Conservation (phyloP, 2,888 invertebrate genomes). For the Limnephilus lunatus region DNA sequence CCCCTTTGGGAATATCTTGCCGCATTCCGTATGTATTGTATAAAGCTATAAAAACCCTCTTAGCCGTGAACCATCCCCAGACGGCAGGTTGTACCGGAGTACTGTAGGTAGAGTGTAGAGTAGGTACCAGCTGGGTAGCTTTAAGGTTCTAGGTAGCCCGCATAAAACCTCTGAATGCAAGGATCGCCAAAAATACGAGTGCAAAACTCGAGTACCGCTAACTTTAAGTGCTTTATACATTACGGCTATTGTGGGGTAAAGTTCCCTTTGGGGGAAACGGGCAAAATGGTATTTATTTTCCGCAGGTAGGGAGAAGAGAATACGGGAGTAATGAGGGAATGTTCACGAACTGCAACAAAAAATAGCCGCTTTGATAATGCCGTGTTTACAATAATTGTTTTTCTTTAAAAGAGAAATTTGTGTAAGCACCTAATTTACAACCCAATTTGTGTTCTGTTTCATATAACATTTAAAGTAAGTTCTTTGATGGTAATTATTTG, state of each 20-base stretch:
- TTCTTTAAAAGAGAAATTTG: not conserved
- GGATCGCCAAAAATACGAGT: constrained; percentile 60
- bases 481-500: not conserved
- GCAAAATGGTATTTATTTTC: constrained; percentile 53
- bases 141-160: constrained; percentile 50
- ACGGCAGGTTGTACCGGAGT: not conserved
- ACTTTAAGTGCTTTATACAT: constrained; percentile 42
- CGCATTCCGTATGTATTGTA: constrained; percentile 2
- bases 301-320: constrained; percentile 54
- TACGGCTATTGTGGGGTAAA: constrained; percentile 37
- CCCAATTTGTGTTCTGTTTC: not conserved
- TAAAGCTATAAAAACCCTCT: constrained; percentile 2
- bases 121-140: not conserved
- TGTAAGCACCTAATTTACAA: not conserved
- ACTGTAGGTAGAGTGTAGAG: not conserved
- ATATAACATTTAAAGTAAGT: not conserved
- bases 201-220: constrained; percentile 45
- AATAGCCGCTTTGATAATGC: constrained; percentile 29
- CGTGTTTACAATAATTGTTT: constrained; percentile 31
- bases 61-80: not conserved
- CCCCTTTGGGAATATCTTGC: constrained; percentile 2
- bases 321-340: constrained; percentile 63
- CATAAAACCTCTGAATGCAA: constrained; percentile 60
- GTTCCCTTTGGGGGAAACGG: constrained; percentile 6
- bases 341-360: constrained; percentile 34